These are phyloP conservation scores for Zaprionus ghesquierei DNA, from an alignment of 1,140 invertebrate species.

Conservation along the genomic window DNA sequence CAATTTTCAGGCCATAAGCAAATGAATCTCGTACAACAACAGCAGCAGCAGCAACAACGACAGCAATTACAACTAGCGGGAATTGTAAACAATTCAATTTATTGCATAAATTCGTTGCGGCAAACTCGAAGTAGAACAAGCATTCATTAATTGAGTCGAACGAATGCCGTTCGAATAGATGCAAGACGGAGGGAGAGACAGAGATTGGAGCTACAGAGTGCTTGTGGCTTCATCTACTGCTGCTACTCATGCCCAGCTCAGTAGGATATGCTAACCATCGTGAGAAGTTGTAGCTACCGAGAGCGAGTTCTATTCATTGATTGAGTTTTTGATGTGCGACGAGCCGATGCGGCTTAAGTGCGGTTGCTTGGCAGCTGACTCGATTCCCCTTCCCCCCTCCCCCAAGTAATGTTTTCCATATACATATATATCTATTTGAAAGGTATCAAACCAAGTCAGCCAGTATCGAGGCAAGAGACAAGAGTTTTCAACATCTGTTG, in stretches of 20 bases:
- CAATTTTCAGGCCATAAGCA: conserved; percentile 32
- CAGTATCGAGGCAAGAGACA: background rate
- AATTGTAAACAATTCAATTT: conserved; percentile 26
- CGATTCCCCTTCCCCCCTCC: too few relatives aligned
- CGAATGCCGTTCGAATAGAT: background rate
- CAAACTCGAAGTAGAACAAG: conserved; percentile 11
- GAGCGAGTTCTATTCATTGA: conserved; percentile 30
- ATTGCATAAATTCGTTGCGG: conserved; percentile 26
- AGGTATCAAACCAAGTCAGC: conserved; percentile 36
- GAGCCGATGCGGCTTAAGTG: conserved; percentile 57
- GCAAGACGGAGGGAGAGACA: background rate
- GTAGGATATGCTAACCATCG: background rate
- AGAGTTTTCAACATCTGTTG: background rate
- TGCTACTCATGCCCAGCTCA: background rate
- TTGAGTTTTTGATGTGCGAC: conserved; percentile 47
- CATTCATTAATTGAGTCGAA: conserved; percentile 31
- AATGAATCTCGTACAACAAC: conserved; percentile 15
- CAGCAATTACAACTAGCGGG: conserved; percentile 6
- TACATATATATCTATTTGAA: conserved; percentile 42
- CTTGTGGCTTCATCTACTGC: background rate
- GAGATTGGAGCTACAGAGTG: background rate
- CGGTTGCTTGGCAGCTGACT: conserved; percentile 37
- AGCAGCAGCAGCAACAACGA: background rate
- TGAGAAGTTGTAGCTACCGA: conserved; percentile 28
- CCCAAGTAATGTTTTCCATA: background rate